A percentile compares a stretch with the other conserved stretches of the same genome.
phyloP scores from a whole-genome alignment of 1,140 invertebrate genomes.

The Tetramorium parvispinum region DNA sequence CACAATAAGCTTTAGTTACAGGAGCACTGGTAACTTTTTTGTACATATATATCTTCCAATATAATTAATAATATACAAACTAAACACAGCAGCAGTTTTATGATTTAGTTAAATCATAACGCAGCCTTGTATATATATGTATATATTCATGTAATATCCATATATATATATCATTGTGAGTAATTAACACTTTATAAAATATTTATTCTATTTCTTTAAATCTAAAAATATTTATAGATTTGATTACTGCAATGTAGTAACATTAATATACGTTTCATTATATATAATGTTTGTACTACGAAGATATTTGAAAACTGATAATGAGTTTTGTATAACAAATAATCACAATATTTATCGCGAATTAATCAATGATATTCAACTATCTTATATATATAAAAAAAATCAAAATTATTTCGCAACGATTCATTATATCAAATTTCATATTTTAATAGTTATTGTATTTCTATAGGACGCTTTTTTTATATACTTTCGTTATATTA shows the following conservation, averaged over 20 bases:
- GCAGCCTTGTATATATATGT: conserved; percentile 39
- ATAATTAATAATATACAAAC: conserved; percentile 40
- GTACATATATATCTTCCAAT: conserved; percentile 27
- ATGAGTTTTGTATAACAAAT: conserved; percentile 23
- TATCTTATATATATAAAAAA: neutral
- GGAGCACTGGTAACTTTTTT: conserved; percentile 53
- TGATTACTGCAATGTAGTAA: conserved; percentile 46
- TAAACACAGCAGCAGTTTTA: conserved; percentile 49
- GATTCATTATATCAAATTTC: neutral
- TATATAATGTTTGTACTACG: conserved; percentile 46
- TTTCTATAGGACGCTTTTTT: conserved; percentile 18
- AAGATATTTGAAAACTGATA: conserved; percentile 1
- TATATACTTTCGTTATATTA: conserved; percentile 33
- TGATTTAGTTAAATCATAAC: conserved; percentile 28
- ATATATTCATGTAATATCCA: conserved; percentile 9
- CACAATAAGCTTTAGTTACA: conserved; percentile 66
- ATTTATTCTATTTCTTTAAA: conserved; percentile 24
- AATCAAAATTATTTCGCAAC: conserved; percentile 9
- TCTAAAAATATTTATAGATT: conserved; percentile 46
- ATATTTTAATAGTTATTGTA: conserved; percentile 36
- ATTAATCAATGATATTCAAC: conserved; percentile 33
- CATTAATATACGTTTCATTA: conserved; percentile 47
- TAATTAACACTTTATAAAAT: conserved; percentile 56
- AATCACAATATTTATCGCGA: conserved; percentile 13
- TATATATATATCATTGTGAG: conserved; percentile 27